A percentile compares a stretch with the other conserved stretches of the same genome.
Conservation (phyloP, 2,888 invertebrate genomes). For the Epistrophe grossulariae region DNA sequence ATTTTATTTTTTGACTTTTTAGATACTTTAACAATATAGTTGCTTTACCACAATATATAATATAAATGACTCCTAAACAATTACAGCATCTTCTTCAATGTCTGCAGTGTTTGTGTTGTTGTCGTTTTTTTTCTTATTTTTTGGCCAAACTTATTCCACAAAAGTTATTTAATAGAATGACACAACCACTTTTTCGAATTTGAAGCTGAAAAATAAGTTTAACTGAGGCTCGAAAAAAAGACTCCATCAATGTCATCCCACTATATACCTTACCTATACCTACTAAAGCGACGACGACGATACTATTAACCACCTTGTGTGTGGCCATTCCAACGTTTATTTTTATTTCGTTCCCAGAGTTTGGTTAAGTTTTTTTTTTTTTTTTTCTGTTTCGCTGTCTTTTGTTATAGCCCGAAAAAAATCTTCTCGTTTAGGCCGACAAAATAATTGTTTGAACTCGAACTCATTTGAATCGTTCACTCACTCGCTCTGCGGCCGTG, state of each 20-base stretch:
- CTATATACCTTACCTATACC: neutral
- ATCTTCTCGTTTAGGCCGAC: conserved; percentile 36
- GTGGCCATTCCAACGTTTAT: conserved; percentile 50
- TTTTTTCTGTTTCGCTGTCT: conserved; percentile 13
- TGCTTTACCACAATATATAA: neutral
- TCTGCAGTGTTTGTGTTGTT: neutral
- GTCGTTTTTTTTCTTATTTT: neutral
- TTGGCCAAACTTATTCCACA: conserved; percentile 47
- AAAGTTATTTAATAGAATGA: conserved; percentile 74
- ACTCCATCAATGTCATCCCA: conserved; percentile 71
- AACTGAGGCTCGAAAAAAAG: conserved; percentile 39
- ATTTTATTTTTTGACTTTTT: neutral
- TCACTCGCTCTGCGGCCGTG: neutral
- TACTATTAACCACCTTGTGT: conserved; percentile 71
- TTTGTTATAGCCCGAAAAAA: conserved; percentile 42
- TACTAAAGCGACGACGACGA: conserved; percentile 18
- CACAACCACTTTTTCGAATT: conserved; percentile 52
- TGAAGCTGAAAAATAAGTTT: conserved; percentile 38
- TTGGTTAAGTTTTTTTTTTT: neutral
- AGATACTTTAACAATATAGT: neutral
- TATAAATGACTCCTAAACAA: conserved; percentile 41
- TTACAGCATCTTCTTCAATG: conserved; percentile 25
- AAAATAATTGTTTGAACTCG: conserved; percentile 63
- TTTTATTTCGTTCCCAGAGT: conserved; percentile 53
- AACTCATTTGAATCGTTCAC: conserved; percentile 55